Conservation (phyloP, 2,797 vertebrate species). For the Dryobates pubescens region DNA sequence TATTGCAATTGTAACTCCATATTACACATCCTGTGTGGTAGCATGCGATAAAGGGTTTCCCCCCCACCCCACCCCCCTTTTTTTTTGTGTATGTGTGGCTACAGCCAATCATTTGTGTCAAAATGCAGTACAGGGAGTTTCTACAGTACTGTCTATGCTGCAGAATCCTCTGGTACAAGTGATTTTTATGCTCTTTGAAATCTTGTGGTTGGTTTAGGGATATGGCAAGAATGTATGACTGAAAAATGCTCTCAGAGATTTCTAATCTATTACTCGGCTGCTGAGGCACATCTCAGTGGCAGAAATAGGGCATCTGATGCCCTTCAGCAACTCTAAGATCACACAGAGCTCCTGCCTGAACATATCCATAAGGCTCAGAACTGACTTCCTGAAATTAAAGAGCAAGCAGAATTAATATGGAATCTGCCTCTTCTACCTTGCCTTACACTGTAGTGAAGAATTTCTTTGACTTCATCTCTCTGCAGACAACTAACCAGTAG, state of each 20-base stretch:
- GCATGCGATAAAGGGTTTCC: not conserved
- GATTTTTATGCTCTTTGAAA: slow-evolving; percentile 57
- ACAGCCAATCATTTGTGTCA: slow-evolving; percentile 26
- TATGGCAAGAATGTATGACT: slow-evolving; percentile 41
- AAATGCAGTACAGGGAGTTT: slow-evolving; percentile 18
- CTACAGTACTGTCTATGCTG: slow-evolving; percentile 13
- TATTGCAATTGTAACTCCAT: slow-evolving; percentile 16
- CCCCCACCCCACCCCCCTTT: too few relatives aligned
- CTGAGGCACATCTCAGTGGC: slow-evolving; percentile 31
- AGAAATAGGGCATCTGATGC: slow-evolving; percentile 62
- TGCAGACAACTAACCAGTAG: not conserved
- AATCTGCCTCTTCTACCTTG: not conserved
- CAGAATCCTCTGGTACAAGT: slow-evolving; percentile 29
- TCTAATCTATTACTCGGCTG: slow-evolving; percentile 39
- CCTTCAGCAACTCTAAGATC: slow-evolving; percentile 56
- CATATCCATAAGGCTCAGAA: slow-evolving; percentile 1
- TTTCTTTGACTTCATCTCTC: not conserved
- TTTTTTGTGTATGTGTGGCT: not conserved
- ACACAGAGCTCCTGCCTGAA: slow-evolving; percentile 33
- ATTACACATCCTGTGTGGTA: not conserved
- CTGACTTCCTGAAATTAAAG: slow-evolving; percentile 36
- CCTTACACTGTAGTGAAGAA: not conserved
- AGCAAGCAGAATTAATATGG: slow-evolving; percentile 39
- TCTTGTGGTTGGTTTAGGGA: slow-evolving; percentile 19
- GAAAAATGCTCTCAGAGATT: slow-evolving; percentile 48